Evolutionary conservation across 2,113 vertebrate species (phyloP).

Genomic region (Rhabdornis inornatus): DNA sequence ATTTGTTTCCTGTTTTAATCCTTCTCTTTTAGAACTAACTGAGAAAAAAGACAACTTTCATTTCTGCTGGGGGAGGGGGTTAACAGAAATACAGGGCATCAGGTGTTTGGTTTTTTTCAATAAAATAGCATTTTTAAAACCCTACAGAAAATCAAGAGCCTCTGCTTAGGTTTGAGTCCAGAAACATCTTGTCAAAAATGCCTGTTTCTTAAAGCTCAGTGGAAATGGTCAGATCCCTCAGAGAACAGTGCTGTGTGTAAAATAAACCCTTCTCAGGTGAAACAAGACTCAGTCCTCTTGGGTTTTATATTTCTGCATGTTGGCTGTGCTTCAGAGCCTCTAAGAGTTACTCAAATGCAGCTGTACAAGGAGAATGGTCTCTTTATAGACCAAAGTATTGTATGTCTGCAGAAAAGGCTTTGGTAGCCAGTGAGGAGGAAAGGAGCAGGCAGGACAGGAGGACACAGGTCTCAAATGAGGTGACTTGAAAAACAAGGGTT

Average conservation of each 20-base stretch:
- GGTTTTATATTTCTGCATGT: constrained; percentile 40
- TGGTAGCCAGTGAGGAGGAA: background rate
- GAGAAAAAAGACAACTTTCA: background rate
- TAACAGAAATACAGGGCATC: background rate
- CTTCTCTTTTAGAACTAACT: background rate
- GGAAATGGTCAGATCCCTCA: background rate
- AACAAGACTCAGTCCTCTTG: constrained; percentile 12
- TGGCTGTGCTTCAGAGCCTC: constrained; percentile 44
- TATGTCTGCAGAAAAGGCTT: constrained; percentile 18
- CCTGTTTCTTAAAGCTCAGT: background rate
- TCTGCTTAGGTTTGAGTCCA: background rate
- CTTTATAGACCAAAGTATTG: constrained; percentile 26
- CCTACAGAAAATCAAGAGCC: background rate
- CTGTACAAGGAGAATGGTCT: constrained; percentile 37
- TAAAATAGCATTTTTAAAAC: background rate
- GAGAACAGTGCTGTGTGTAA: background rate
- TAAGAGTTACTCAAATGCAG: background rate
- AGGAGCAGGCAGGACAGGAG: background rate
- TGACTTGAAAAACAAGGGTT: background rate
- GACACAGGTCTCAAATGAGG: background rate
- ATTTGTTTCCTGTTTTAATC: background rate
- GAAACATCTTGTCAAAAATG: background rate
- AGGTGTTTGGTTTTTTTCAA: background rate
- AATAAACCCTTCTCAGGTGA: background rate
- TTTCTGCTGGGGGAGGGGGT: background rate